These are phyloP conservation scores for Cheilosia soror DNA, from an alignment of 2,888 invertebrate genomes.

Conservation along the genomic window DNA sequence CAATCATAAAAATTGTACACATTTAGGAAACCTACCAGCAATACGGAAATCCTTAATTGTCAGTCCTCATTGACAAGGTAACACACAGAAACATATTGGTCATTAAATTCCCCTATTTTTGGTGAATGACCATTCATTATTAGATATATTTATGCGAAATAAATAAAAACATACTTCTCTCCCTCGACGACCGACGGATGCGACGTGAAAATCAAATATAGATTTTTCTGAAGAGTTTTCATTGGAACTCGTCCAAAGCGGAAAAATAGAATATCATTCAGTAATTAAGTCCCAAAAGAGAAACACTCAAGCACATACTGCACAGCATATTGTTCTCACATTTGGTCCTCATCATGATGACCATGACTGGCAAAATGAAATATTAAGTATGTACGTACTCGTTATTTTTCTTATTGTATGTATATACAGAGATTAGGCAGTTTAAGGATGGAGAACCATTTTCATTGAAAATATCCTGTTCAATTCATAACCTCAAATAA, in stretches of 20 bases:
- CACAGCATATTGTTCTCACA: constrained; percentile 18
- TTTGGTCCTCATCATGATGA: constrained; percentile 19
- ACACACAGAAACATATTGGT: not conserved
- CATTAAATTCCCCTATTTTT: constrained; percentile 7
- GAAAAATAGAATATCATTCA: constrained; percentile 38
- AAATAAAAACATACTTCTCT: constrained; percentile 20
- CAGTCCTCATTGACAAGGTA: not conserved
- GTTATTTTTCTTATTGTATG: not conserved
- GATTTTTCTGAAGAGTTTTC: constrained; percentile 35
- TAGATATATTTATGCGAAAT: constrained; percentile 26
- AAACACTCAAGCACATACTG: constrained; percentile 14
- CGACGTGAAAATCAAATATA: constrained; percentile 11
- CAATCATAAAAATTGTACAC: not conserved
- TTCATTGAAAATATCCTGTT: constrained; percentile 59
- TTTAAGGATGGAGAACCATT: constrained; percentile 25
- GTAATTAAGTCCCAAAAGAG: constrained; percentile 34
- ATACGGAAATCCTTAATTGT: not conserved
- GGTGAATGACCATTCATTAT: constrained; percentile 8
- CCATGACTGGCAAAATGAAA: constrained; percentile 5
- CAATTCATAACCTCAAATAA: constrained; percentile 22
- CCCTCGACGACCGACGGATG: not conserved
- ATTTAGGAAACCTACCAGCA: not conserved
- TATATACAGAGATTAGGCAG: not conserved
- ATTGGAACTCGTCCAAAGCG: constrained; percentile 59
- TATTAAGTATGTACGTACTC: constrained; percentile 1